Conservation (phyloP, 2,888 invertebrate species). For the Drosophila bunnanda region DNA sequence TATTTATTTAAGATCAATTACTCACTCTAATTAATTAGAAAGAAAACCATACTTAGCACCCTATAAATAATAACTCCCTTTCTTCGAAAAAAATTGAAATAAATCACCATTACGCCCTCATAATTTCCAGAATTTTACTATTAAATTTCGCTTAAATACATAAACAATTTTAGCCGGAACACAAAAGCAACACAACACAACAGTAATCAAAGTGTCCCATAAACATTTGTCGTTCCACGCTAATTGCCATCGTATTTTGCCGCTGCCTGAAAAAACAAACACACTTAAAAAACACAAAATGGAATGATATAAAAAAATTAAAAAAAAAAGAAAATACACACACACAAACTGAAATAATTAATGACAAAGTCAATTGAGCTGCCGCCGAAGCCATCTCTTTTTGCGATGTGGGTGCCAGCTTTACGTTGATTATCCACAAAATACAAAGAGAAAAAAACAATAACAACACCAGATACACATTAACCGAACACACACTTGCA, state of each 20-base stretch:
- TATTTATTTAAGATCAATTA: too few relatives aligned
- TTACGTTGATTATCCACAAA: constrained; percentile 37
- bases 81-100: not conserved
- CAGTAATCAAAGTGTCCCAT: constrained; percentile 36
- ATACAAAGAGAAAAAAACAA: constrained; percentile 8
- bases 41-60: too few relatives aligned
- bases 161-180: constrained; percentile 10
- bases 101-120: not conserved
- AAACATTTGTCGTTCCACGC: constrained; percentile 36
- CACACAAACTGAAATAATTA: constrained; percentile 38
- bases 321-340: constrained; percentile 12
- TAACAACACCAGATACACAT: constrained; percentile 19
- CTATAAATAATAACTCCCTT: too few relatives aligned
- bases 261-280: constrained; percentile 15
- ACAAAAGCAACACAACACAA: not conserved
- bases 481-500: constrained; percentile 23
- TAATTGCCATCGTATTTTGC: constrained; percentile 27
- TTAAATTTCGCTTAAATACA: constrained; percentile 6
- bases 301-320: not conserved
- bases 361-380: constrained; percentile 51
- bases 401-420: constrained; percentile 42
- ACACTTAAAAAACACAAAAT: constrained; percentile 22
- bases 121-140: not conserved
- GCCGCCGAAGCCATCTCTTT: constrained; percentile 18
- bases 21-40: too few relatives aligned